These are phyloP conservation scores for Lutraria rhynchaena DNA, from an alignment of 1,140 invertebrate genomes.

Conservation along the genomic window DNA sequence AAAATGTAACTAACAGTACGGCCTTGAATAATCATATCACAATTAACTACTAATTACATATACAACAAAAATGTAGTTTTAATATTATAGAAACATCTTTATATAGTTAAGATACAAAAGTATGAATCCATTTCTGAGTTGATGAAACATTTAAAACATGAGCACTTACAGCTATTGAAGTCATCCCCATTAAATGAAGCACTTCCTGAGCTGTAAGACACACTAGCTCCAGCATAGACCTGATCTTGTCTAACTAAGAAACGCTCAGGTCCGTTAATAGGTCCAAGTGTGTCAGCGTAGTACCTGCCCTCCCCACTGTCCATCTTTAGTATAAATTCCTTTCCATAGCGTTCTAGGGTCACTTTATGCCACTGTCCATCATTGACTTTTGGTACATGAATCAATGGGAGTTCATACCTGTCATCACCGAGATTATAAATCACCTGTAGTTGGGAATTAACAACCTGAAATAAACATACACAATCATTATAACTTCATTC, in stretches of 20 bases:
- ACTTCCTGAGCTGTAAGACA: slow-evolving; percentile 4
- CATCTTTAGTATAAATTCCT: slow-evolving; percentile 94
- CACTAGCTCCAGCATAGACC: slow-evolving; percentile 60
- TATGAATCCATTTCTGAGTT: too few species aligned
- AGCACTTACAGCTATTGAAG: slow-evolving; percentile 87
- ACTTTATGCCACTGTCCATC: slow-evolving; percentile 99
- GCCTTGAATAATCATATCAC: too few species aligned
- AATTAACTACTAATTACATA: too few species aligned
- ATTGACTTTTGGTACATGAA: slow-evolving; percentile 91
- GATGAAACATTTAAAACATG: too few species aligned
- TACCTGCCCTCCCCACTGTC: slow-evolving; percentile 97
- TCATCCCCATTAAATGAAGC: slow-evolving; percentile 77
- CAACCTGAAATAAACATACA: slow-evolving; percentile 85
- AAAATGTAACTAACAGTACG: too few species aligned
- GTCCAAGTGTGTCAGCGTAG: slow-evolving; percentile 91
- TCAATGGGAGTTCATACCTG: slow-evolving; percentile 94
- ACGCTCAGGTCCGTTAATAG: slow-evolving; percentile 8
- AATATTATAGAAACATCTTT: too few species aligned
- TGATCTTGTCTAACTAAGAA: slow-evolving; percentile 44
- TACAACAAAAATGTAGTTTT: too few species aligned
- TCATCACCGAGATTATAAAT: slow-evolving; percentile 93
- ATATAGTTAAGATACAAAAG: too few species aligned
- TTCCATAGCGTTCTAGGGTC: slow-evolving; percentile 90
- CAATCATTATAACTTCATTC: too few species aligned
- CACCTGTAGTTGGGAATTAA: slow-evolving; percentile 89